Evolutionary conservation across 1,140 invertebrate genomes (phyloP), one percentile per base, ranked within the genome.

Genomic region (Camponotus pennsylvanicus): DNA sequence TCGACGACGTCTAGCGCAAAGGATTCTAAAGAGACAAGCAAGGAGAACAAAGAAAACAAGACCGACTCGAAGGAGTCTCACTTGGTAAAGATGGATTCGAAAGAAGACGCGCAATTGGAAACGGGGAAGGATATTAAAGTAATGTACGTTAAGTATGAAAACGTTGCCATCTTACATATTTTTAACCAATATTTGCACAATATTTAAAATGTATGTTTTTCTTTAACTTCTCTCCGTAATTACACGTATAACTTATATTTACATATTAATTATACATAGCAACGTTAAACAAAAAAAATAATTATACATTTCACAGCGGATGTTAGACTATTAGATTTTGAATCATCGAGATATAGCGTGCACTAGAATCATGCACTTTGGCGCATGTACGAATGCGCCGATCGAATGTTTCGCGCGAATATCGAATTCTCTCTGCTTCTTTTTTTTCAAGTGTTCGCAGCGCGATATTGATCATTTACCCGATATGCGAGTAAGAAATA

Each of bases 31-130:
- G 94, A 95, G 40, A 89, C 91, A 0, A 94, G 92, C 27, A 95
- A 95, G 67, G 95, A 95, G 42, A 93, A 94, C 34, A 95, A 95
- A 76, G 91, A 92, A 49, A 92, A 82, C 75, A 94, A 93, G 73
- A 42, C 55, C 27, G 94, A 95, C 3, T 42, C 85, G 4, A 94
- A 95, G 49, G 93, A 94, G 7, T 76, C 90, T 32, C 79, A 90
- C 57, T 66, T 89, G 13, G 55, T 92, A 21, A 95, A 95, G 45
- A 92, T 85, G 15, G 90, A 91, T 34, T 64, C 89, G 9, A 93
- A 93, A 45, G 93, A 94, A 8, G 94, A 94, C 21, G 84, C 91
- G 5, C 92, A 92, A 40, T 88, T 92, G 11, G 93, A 93, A 27
- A 87, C 90, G 1, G 89, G 87, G n/a, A 93, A 92, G 67, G 93